A percentile compares a stretch with the other conserved stretches of the same genome.
Evolutionary conservation across 2,113 vertebrate genomes (phyloP).

Genomic region (Actenoides hombroni): DNA sequence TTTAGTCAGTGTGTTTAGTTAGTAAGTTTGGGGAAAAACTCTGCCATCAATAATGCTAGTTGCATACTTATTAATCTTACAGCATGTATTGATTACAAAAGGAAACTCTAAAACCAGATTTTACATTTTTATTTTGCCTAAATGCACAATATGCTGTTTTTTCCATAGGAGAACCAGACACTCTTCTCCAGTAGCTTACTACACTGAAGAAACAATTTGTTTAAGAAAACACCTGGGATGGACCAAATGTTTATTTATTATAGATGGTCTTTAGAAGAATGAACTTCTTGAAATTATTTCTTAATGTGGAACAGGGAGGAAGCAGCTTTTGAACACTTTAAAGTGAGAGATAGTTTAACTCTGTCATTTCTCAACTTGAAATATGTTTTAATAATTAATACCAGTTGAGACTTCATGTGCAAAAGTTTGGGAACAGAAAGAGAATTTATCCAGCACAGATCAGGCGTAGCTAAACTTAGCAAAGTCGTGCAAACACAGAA

Average conservation of each 20-base stretch:
- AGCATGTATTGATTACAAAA: background rate
- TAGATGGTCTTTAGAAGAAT: background rate
- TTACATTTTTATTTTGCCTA: background rate
- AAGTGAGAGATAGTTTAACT: background rate
- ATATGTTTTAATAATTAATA: constrained; percentile 2
- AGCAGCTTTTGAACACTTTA: constrained; percentile 2
- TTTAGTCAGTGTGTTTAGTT: background rate
- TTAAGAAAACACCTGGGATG: background rate
- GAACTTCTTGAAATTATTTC: background rate
- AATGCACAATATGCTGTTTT: background rate
- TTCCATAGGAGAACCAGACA: background rate
- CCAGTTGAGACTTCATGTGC: background rate
- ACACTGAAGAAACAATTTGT: background rate
- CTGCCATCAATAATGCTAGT: background rate
- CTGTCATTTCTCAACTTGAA: background rate
- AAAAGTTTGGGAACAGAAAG: background rate
- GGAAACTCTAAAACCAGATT: background rate
- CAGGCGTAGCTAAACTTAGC: background rate
- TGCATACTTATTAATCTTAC: background rate
- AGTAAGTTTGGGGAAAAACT: background rate
- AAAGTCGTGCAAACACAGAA: background rate
- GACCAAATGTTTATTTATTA: background rate
- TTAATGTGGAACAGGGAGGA: background rate
- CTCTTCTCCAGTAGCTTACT: background rate
- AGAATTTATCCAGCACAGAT: background rate